Conservation (phyloP, 2,113 vertebrate genomes). For the Scopus umbretta region DNA sequence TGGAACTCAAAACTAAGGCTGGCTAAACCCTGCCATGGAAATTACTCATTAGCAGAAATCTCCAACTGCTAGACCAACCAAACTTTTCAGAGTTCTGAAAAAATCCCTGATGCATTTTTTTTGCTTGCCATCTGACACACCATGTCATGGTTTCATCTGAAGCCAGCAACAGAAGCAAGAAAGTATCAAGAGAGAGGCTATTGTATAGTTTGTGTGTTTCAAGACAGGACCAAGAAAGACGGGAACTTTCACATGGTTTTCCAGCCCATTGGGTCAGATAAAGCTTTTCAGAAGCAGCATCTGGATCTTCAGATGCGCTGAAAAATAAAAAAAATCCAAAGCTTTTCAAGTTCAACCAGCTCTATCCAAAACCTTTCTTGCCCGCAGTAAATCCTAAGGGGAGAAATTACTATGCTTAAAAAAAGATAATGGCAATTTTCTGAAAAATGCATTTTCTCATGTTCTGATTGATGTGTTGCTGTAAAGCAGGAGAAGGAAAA, state of each 20-base stretch:
- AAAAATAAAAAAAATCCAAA: background rate
- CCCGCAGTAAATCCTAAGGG: background rate
- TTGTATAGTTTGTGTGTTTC: background rate
- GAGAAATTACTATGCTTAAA: constrained; percentile 40
- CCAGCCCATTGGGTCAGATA: constrained; percentile 11
- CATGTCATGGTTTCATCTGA: background rate
- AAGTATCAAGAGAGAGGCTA: background rate
- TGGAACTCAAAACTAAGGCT: background rate
- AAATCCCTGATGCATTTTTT: background rate
- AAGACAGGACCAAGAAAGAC: background rate
- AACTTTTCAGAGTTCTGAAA: background rate
- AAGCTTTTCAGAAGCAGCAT: constrained; percentile 39
- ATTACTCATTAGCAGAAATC: background rate
- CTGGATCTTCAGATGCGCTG: constrained; percentile 27
- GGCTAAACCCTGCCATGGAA: background rate
- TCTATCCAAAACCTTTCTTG: constrained; percentile 21
- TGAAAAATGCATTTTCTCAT: constrained; percentile 48
- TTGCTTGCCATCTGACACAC: background rate
- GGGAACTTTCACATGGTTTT: background rate
- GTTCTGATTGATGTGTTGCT: constrained; percentile 52
- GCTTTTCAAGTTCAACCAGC: constrained; percentile 44
- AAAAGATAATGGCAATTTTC: constrained; percentile 53
- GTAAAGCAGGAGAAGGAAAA: constrained; percentile 54
- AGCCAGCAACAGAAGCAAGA: background rate
- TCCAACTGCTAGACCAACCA: background rate